These are phyloP conservation scores for Notiomystis cincta DNA, from an alignment of 2,113 vertebrate species.

Conservation along the genomic window DNA sequence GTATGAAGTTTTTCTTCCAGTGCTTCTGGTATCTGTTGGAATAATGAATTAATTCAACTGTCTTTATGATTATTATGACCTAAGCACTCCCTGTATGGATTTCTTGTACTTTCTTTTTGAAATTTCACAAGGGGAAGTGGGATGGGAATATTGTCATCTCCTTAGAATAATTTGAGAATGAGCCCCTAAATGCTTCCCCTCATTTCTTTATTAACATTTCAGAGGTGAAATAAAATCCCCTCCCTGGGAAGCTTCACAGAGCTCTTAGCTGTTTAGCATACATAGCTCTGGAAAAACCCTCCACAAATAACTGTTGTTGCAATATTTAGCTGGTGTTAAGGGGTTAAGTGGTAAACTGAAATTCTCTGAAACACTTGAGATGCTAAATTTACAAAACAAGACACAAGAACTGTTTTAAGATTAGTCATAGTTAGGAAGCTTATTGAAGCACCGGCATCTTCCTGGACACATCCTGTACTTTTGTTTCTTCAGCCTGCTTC, in stretches of 20 bases:
- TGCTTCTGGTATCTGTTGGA: background rate
- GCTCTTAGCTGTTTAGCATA: background rate
- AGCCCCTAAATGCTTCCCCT: background rate
- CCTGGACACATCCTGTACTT: slow-evolving; percentile 58
- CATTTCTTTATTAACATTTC: background rate
- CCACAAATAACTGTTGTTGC: background rate
- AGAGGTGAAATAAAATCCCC: background rate
- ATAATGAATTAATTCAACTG: background rate
- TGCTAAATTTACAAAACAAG: slow-evolving; percentile 3
- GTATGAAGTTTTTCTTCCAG: background rate
- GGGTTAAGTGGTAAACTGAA: slow-evolving; percentile 1
- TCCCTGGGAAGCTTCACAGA: background rate
- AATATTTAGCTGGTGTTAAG: background rate
- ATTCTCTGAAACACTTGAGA: background rate
- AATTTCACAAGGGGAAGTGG: background rate
- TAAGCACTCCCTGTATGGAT: background rate
- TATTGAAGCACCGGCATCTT: slow-evolving; percentile 11
- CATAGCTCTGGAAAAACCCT: background rate
- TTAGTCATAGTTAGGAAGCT: slow-evolving; percentile 30
- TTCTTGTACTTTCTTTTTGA: background rate
- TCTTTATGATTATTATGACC: background rate
- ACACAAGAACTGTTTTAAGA: background rate
- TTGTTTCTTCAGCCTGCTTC: slow-evolving; percentile 8
- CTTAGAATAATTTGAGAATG: background rate
- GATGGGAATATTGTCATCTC: background rate